phyloP scores from a whole-genome alignment of 2,113 vertebrate species.

The Nipponia nippon region DNA sequence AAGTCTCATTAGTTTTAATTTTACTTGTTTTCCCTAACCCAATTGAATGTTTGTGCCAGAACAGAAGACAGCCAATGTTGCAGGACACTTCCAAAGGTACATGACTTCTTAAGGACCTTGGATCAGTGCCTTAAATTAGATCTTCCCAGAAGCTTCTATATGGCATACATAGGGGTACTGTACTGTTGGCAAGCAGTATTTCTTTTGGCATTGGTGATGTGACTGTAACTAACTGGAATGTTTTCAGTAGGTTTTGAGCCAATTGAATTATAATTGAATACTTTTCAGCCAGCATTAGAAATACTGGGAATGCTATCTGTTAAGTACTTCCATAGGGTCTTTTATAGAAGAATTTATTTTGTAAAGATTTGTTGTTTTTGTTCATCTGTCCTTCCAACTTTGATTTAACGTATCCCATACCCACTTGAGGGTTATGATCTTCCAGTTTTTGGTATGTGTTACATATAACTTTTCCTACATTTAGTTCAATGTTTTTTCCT shows the following conservation, averaged over 20 bases:
- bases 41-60: neutral
- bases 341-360: neutral
- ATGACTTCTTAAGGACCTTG: neutral
- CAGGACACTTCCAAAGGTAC: neutral
- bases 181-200: neutral
- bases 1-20: neutral
- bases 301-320: neutral
- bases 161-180: accelerated
- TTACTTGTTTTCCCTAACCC: neutral
- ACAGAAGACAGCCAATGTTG: neutral
- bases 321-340: neutral
- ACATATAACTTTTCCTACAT: neutral
- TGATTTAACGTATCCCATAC: neutral
- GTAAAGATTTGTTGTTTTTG: neutral
- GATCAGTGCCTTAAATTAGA: neutral
- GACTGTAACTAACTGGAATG: neutral
- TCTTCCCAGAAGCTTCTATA: neutral
- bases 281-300: neutral
- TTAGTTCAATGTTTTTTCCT: neutral
- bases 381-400: neutral
- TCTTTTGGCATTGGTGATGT: neutral
- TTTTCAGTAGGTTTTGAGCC: neutral
- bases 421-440: neutral
- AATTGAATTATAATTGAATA: neutral
- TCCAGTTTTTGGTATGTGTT: neutral